Conservation (phyloP, 2,797 vertebrate genomes). For the Tinamus major region DNA sequence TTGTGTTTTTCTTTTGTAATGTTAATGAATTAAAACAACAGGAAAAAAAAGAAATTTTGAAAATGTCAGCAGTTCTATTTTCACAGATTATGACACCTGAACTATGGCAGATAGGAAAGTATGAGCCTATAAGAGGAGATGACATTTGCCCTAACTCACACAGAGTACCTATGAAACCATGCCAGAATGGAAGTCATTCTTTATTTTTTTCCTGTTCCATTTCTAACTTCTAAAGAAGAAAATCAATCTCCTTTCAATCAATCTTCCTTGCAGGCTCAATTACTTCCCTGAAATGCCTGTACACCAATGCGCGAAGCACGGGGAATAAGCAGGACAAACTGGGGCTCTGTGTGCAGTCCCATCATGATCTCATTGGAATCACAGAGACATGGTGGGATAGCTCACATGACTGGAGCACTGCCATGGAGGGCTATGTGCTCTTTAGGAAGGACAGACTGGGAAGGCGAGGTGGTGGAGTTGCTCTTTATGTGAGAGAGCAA, state of each 20-base stretch:
- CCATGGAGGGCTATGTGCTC: no score
- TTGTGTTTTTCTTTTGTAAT: neutral
- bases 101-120: neutral
- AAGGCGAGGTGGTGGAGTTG: no score
- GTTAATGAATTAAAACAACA: neutral
- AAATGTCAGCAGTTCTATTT: neutral
- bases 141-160: neutral
- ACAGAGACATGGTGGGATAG: no score
- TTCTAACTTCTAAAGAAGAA: neutral
- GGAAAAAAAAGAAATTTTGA: neutral
- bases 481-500: no score
- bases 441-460: no score
- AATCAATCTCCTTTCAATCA: neutral
- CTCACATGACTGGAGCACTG: no score
- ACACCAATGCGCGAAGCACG: no score
- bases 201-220: neutral
- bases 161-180: neutral
- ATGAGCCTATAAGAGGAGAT: neutral
- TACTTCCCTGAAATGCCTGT: no score
- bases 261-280: no score
- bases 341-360: no score
- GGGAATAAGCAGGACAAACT: no score
- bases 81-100: neutral
- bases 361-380: no score
- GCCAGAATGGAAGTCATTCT: neutral